phyloP scores from a whole-genome alignment of 2,888 invertebrate species.

The Zygaena filipendulae region DNA sequence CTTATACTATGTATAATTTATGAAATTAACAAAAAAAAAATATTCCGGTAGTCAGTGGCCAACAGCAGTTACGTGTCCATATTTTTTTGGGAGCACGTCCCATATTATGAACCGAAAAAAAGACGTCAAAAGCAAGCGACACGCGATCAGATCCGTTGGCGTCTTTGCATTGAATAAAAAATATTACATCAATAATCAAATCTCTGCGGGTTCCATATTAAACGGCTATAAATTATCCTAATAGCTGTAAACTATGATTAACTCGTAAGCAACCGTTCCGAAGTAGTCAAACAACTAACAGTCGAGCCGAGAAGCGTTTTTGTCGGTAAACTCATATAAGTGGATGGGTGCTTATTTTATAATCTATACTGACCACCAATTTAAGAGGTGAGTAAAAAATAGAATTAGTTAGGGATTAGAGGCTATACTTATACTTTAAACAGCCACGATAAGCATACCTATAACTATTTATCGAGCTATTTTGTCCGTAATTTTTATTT shows the following conservation, averaged over 20 bases:
- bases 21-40: conserved; percentile 65
- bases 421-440: no score
- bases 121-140: conserved; percentile 56
- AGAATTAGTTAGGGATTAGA: no score
- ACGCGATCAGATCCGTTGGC: conserved; percentile 44
- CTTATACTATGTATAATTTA: conserved; percentile 58
- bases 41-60: conserved; percentile 65
- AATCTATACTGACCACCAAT: no score
- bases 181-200: conserved; percentile 56
- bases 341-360: no score
- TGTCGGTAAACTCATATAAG: no score
- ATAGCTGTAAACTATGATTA: conserved; percentile 49
- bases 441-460: no score
- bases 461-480: no score
- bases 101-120: conserved; percentile 44
- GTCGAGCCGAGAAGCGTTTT: no score
- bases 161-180: conserved; percentile 38
- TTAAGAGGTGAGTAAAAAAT: no score
- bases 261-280: conserved; percentile 25
- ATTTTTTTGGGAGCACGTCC: conserved; percentile 55
- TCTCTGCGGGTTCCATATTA: conserved; percentile 54
- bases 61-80: conserved; percentile 47
- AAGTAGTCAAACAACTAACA: no score
- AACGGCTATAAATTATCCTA: conserved; percentile 66
- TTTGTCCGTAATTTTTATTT: no score